A percentile compares a stretch with the other conserved stretches of the same genome.
These are phyloP conservation scores for Morone chrysops DNA, from an alignment of 2,113 vertebrate species.

Conservation along the genomic window DNA sequence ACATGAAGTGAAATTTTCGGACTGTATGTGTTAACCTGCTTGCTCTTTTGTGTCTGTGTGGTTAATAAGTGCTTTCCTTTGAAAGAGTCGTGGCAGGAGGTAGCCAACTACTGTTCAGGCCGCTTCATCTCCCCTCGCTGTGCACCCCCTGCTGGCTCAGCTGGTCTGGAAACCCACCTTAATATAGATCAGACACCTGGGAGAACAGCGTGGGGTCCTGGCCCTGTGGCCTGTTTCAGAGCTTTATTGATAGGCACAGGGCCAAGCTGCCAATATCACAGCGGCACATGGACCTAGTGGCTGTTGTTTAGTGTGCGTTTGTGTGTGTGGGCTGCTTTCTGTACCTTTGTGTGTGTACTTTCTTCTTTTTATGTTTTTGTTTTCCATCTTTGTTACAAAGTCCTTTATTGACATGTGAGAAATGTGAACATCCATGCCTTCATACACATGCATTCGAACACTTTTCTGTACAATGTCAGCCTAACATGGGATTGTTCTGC, in stretches of 20 bases:
- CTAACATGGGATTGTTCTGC: not conserved
- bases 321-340: slow-evolving; percentile 12
- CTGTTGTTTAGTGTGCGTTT: slow-evolving; percentile 46
- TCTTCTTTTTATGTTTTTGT: slow-evolving; percentile 12
- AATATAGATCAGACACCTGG: slow-evolving; percentile 70
- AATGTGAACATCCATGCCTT: not conserved
- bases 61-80: slow-evolving; percentile 60
- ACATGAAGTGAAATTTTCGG: slow-evolving; percentile 7
- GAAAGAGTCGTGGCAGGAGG: slow-evolving; percentile 47
- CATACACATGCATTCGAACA: not conserved
- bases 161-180: slow-evolving; percentile 65
- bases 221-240: slow-evolving; percentile 63
- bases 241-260: slow-evolving; percentile 71
- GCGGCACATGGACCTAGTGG: slow-evolving; percentile 62
- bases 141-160: slow-evolving; percentile 64
- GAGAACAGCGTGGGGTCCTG: slow-evolving; percentile 66
- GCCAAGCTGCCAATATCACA: slow-evolving; percentile 74
- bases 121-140: slow-evolving; percentile 45
- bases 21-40: slow-evolving; percentile 42
- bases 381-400: slow-evolving; percentile 22
- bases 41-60: slow-evolving; percentile 51
- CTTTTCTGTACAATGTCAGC: not conserved
- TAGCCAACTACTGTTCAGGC: slow-evolving; percentile 61
- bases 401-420: slow-evolving; percentile 19
- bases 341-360: slow-evolving; percentile 17